These are phyloP conservation scores for Trichonephila clavata DNA, from an alignment of 1,140 invertebrate species.

Conservation along the genomic window DNA sequence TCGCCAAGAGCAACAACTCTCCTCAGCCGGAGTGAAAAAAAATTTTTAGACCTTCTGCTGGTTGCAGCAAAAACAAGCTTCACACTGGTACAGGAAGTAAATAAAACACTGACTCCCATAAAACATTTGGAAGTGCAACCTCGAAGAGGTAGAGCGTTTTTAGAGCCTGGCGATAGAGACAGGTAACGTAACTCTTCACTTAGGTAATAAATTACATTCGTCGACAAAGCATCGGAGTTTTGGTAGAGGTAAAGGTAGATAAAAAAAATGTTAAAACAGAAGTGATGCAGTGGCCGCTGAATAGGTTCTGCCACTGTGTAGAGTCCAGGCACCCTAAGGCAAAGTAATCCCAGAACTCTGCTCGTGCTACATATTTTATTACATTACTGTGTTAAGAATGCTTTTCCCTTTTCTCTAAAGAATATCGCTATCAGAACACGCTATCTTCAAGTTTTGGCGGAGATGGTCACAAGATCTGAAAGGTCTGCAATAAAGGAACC, in stretches of 20 bases:
- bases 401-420: not conserved
- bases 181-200: conserved; percentile 23
- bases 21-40: not conserved
- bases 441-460: not conserved
- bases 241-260: not conserved
- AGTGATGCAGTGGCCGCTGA: not conserved
- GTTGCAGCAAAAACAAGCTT: conserved; percentile 16
- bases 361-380: not conserved
- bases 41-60: not conserved
- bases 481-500: not conserved
- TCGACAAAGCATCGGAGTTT: not conserved
- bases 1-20: not conserved
- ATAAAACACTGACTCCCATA: conserved; percentile 33
- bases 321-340: not conserved
- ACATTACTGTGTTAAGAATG: not conserved
- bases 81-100: conserved; percentile 8
- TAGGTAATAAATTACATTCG: conserved; percentile 12
- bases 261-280: not conserved
- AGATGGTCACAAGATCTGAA: not conserved
- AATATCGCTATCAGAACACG: not conserved
- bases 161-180: not conserved
- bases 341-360: not conserved
- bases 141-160: not conserved
- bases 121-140: not conserved
- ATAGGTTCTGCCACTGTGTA: not conserved